These are phyloP conservation scores for Empis livida DNA, from an alignment of 2,888 invertebrate species.

Conservation along the genomic window DNA sequence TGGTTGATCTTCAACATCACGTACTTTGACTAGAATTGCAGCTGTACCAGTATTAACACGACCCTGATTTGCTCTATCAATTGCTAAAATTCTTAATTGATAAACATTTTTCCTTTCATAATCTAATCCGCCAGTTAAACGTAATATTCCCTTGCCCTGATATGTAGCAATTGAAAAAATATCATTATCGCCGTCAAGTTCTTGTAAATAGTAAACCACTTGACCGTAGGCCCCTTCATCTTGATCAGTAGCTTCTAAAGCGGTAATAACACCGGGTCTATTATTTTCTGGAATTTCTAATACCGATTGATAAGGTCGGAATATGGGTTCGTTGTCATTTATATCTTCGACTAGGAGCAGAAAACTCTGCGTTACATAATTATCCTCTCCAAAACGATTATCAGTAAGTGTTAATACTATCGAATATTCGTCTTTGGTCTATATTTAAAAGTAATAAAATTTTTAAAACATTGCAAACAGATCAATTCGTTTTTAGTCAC, in stretches of 20 bases:
- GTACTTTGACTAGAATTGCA: conserved; percentile 70
- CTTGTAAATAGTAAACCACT: conserved; percentile 76
- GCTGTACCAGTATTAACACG: conserved; percentile 82
- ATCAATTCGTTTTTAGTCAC: conserved; percentile 33
- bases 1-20: conserved; percentile 84
- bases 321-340: conserved; percentile 82
- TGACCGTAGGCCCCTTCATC: conserved; percentile 90
- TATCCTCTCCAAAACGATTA: conserved; percentile 72
- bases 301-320: conserved; percentile 72
- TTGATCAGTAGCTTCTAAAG: conserved; percentile 75
- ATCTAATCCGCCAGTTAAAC: conserved; percentile 62
- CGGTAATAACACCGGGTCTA: conserved; percentile 57
- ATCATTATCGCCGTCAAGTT: conserved; percentile 62
- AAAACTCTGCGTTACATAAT: conserved; percentile 81
- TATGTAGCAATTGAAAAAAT: conserved; percentile 70
- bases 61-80: conserved; percentile 71
- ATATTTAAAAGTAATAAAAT: conserved; percentile 18
- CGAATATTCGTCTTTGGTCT: conserved; percentile 78
- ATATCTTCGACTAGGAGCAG: conserved; percentile 80
- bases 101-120: conserved; percentile 79
- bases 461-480: too few species aligned
- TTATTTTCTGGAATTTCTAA: conserved; percentile 70
- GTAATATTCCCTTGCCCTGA: conserved; percentile 73
- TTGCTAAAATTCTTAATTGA: conserved; percentile 68
- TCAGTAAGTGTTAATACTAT: conserved; percentile 81